Evolutionary conservation across 1,140 invertebrate species (phyloP), one percentile per base, ranked within the genome.

Genomic region (Drosophila fuyamai): DNA sequence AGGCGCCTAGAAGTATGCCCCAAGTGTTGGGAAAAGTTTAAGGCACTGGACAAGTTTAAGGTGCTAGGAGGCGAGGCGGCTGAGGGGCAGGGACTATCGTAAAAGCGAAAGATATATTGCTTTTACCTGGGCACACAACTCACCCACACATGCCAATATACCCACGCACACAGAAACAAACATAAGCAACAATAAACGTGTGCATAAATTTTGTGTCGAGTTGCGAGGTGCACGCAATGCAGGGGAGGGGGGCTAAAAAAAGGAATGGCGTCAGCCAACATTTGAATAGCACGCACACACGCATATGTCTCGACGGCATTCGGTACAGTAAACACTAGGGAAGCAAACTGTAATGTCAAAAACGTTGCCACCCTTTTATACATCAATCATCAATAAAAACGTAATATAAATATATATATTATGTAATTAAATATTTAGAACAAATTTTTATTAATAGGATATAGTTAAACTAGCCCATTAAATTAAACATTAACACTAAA

Each of bases 191-290:
- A 77, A 89, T 84, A 89, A 89, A 71, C 68, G 80, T 78, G 72
- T 60, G 84, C 78, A 84, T 89, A 80, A 84, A 89, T 89, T 89
- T 89, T 38, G 38, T 79, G 62, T 76, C 61, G 71, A 76, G 70
- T 40, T 66, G 38, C 46, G 62, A 68, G 46, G 66, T 61, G 75
- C 76, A 79, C 76, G 76, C 75, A 60, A 79, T 43, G 9, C 18
- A 47, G 14, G 62, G 36, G 36, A n/a, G 18, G 40, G 62, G 27
- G 58, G 46, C 72, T 67, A 43, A 59, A 55, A 81, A 83, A 78
- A 80, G 65, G 66, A 78, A 89, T 81, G 84, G 84, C 85, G 77
- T 84, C 85, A 90, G 84, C 70, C 61, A 78, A 81, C 85, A 89
- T 89, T 89, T 90, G 85, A 89, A 89, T 89, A 81, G 70, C 76